A percentile compares a stretch with the other conserved stretches of the same genome.
These are phyloP conservation scores for Aporophyla nigra DNA, from an alignment of 2,888 invertebrate species.

Conservation along the genomic window DNA sequence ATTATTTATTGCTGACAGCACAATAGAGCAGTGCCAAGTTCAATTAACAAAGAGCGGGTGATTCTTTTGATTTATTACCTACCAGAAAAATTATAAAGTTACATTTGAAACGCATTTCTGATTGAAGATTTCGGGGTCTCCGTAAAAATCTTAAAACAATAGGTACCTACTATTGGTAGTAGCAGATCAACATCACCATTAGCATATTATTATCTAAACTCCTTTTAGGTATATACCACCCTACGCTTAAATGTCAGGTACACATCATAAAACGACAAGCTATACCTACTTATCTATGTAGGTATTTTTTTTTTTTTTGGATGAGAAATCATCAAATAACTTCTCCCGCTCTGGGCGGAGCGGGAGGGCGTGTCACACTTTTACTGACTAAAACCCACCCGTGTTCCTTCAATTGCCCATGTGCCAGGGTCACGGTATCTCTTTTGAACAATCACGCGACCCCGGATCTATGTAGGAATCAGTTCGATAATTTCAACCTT, in stretches of 20 bases:
- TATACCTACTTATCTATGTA: background rate
- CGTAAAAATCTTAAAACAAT: background rate
- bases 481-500: background rate
- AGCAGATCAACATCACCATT: background rate
- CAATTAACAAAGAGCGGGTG: background rate
- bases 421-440: no score
- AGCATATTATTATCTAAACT: background rate
- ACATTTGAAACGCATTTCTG: background rate
- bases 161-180: background rate
- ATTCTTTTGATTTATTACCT: conserved; percentile 1
- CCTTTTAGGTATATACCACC: background rate
- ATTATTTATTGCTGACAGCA: conserved; percentile 8
- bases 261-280: background rate
- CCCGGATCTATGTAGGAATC: no score
- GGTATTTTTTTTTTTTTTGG: no score
- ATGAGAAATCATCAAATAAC: no score
- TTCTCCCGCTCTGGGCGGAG: no score
- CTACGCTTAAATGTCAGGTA: background rate
- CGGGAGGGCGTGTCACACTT: no score
- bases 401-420: no score
- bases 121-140: background rate
- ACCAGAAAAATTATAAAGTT: background rate
- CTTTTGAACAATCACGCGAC: no score
- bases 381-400: no score
- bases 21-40: conserved; percentile 10